Base-by-base conservation (phyloP, 1,140 invertebrate species). In the Temnothorax nylanderi region DNA sequence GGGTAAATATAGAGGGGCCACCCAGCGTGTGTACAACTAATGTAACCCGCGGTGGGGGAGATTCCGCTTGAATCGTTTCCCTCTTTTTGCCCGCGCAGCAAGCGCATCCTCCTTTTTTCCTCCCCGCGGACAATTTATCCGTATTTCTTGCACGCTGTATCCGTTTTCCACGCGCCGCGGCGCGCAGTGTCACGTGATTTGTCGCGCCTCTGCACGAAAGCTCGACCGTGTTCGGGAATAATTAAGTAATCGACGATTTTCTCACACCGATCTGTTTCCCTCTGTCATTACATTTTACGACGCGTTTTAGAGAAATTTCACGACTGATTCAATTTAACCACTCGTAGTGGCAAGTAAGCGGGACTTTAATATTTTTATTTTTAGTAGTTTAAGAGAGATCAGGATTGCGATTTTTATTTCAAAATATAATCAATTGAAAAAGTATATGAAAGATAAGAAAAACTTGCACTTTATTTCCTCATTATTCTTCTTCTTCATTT, bases 1-100 rank as follows among this genome's bases (percentile, higher is more conserved):
- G 92, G 88, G 93, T 94, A 94, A 93, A 94, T 94, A 94, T 94
- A 94, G 93, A 87, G 91, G 51, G 92, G 87, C 93, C 94, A 94
- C 93, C 93, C 93, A 94, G 75, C 87, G 87, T 67, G 37, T 67
- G 64, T 85, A 93, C 89, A 92, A 93, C 93, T 94, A 94, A 94
- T 93, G 93, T 91, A 94, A 90, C 87, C 37, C 51, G 64, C 18
- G 84, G 77, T 74, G 56, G 81, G 89, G 16, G 16, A 84, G 62
- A 82, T 85, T 89, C 89, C 78, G 64, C 86, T 87, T 71, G 71
- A 71, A 72, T 81, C 77, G 72, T 85, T 88, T 65, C 72, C 89
- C 86, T 88, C 85, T 88, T 88, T 89, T 87, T 49, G 47, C 75
- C 49, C 34, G 51, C 71, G 44, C n/a, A 32, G 21, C 37, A 41